Evolutionary conservation across 2,113 vertebrate genomes (phyloP).

Genomic region (Esox niger): DNA sequence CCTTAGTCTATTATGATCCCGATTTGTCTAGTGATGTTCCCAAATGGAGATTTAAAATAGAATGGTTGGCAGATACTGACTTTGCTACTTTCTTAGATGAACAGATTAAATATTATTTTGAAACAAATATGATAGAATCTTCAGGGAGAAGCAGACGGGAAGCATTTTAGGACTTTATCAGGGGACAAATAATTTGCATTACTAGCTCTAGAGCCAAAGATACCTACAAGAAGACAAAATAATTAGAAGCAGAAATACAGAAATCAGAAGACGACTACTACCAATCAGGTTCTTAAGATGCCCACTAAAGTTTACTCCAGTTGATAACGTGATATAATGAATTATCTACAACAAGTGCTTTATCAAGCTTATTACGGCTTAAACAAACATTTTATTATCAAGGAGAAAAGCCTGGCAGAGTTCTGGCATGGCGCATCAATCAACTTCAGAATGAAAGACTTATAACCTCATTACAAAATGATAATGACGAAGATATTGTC

Average conservation of each 20-base stretch:
- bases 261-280: no score
- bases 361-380: neutral
- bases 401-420: neutral
- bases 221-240: neutral
- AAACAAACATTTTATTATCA: conserved; percentile 7
- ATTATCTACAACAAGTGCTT: neutral
- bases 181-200: neutral
- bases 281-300: no score
- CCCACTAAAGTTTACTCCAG: neutral
- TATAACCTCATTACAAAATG: no score
- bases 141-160: neutral
- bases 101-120: no score
- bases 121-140: no score
- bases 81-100: no score
- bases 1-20: neutral
- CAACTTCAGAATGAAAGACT: no score
- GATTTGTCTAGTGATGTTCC: neutral
- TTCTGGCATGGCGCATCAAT: neutral
- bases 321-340: conserved; percentile 1
- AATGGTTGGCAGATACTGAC: neutral
- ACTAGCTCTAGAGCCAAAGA: neutral
- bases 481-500: neutral
- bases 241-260: no score
- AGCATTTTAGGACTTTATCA: neutral
- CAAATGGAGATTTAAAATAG: neutral